Base-by-base conservation (phyloP, 2,888 invertebrate genomes). In the Lochmaea crataegi region DNA sequence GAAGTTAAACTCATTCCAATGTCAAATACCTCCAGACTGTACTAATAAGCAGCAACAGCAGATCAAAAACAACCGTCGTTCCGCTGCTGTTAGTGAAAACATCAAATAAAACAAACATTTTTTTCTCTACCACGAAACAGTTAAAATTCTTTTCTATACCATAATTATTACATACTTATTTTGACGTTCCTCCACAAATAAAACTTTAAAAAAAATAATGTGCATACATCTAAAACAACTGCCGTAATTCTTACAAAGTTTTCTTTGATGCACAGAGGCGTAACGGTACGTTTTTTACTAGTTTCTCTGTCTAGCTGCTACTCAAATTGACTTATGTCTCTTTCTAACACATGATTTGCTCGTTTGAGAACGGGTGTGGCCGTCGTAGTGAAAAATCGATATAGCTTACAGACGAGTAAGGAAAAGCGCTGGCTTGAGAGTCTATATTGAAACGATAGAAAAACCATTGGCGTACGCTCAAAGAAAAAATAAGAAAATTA, bases 331-430 rank as follows among this genome's bases (percentile, higher is more conserved):
- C 14, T 45, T 45, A 12, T 45, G 1, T 53, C 67, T 58, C 22
- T 67, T 41, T 16, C 57, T n/a, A 16, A 14, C 12, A n/a, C 58
- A n/a, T 45, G 42, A 45, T 41, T 58, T 16, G 11, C 14, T 57
- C 22, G 22, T 16, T 67, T 58, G 58, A 11, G 56, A 69, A 22
- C 69, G 69, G 69, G 69, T 57, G 69, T 69, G 69, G 69, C 26
- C 42, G 61, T 42, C 42, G 61, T 63, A 53, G 41, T n/a, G 63
- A n/a, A 69, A 69, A 69, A 69, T 69, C 69, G 69, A 69, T 69
- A 56, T 42, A 63, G 69, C 69, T 38, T 69, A 63, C 63, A 69
- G 69, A 56, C 69, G 63, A 69, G 18, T 63, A 42, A 69, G 69
- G 63, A 63, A 63, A 69, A 61, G 18, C 60, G 7, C n/a, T 18